Conservation (phyloP, 2,113 vertebrate genomes). For the Rhinolophus sinicus region DNA sequence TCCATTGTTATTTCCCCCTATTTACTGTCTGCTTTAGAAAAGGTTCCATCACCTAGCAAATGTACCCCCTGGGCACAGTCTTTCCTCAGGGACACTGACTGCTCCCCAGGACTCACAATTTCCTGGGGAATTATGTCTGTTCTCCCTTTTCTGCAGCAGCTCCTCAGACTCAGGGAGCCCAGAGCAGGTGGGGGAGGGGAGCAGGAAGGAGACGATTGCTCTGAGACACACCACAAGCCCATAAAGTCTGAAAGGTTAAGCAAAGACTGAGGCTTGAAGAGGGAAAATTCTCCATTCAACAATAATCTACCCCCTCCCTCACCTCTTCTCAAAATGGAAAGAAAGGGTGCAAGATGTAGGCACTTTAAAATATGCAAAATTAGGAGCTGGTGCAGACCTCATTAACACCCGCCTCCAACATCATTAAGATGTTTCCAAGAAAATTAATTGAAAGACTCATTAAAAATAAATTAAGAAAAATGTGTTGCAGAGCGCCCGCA, state of each 20-base stretch:
- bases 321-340: constrained; percentile 73
- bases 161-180: neutral
- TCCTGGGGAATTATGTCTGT: neutral
- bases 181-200: constrained; percentile 23
- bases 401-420: constrained; percentile 93
- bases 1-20: neutral
- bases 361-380: constrained; percentile 87
- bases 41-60: neutral
- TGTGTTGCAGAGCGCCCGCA: constrained; percentile 94
- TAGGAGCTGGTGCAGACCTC: constrained; percentile 87
- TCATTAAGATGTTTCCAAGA: constrained; percentile 98
- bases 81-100: neutral
- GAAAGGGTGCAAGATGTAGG: constrained; percentile 75
- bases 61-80: neutral
- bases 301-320: neutral
- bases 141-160: neutral
- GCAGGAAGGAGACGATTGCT: neutral
- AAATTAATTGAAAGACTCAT: constrained; percentile 99
- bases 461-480: constrained; percentile 99
- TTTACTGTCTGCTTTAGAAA: neutral
- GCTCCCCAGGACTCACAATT: neutral
- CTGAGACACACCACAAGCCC: constrained; percentile 9
- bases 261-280: constrained; percentile 43
- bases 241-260: constrained; percentile 16
- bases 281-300: constrained; percentile 43